Percentiles rank a stretch among this genome's conserved stretches.
phyloP scores from a whole-genome alignment of 2,113 vertebrate genomes.

The Megaceryle torquata region DNA sequence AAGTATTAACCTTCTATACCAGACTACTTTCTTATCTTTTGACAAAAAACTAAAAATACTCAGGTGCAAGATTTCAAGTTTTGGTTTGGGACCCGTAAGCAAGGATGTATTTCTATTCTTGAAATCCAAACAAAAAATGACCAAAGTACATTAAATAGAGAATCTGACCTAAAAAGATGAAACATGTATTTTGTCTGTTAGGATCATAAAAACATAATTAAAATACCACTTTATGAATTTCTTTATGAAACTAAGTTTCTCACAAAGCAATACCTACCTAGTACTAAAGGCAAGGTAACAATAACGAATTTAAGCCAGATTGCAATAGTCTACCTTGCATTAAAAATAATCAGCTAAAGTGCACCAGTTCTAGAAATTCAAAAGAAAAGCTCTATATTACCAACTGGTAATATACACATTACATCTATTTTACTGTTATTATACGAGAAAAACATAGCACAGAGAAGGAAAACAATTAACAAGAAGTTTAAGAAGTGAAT shows the following conservation, averaged over 20 bases:
- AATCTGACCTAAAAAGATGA: not conserved
- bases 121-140: not conserved
- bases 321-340: rapidly evolving
- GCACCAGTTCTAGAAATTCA: not conserved
- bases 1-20: not conserved
- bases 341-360: not conserved
- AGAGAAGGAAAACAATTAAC: not conserved
- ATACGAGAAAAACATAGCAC: not conserved
- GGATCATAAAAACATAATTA: not conserved
- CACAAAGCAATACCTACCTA: not conserved
- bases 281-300: not conserved
- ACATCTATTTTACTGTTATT: not conserved
- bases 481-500: not conserved
- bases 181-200: not conserved
- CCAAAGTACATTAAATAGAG: not conserved
- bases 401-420: rapidly evolving
- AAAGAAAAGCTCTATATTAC: not conserved
- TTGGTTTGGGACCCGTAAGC: not conserved
- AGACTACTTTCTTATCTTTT: not conserved
- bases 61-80: not conserved
- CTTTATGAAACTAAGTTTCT: not conserved
- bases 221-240: not conserved
- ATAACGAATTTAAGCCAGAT: not conserved
- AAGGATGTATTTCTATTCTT: not conserved
- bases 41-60: not conserved